Evolutionary conservation across 1,140 invertebrate species (phyloP).

Genomic region (Drosophila subobscura): DNA sequence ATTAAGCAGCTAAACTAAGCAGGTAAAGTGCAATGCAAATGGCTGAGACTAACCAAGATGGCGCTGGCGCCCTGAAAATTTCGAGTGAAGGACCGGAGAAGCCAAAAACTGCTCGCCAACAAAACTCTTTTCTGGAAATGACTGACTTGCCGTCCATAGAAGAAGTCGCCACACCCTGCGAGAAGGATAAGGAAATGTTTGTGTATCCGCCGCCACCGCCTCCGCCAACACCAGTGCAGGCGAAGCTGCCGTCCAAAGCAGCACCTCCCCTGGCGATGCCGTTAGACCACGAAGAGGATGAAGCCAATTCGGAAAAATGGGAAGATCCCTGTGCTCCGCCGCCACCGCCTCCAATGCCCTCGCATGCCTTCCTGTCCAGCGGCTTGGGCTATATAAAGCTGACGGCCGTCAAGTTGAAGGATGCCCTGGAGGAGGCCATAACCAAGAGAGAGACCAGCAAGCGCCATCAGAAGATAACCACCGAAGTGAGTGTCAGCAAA

Average conservation of each 20-base stretch:
- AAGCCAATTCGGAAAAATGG: conserved; percentile 65
- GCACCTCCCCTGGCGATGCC: neutral
- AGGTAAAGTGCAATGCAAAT: conserved; percentile 58
- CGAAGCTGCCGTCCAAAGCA: conserved; percentile 15
- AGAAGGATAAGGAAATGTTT: conserved; percentile 42
- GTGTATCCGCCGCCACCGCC: conserved; percentile 71
- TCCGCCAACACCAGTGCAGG: conserved; percentile 72
- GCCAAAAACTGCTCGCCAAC: conserved; percentile 18
- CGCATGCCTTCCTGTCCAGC: conserved; percentile 10
- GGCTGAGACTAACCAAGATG: conserved; percentile 65
- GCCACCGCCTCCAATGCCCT: conserved; percentile 63
- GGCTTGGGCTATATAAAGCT: conserved; percentile 51
- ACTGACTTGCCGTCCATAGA: conserved; percentile 19
- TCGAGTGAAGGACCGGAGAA: conserved; percentile 28
- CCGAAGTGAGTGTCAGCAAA: conserved; percentile 24
- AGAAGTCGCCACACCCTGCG: conserved; percentile 13
- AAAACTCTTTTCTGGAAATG: conserved; percentile 13
- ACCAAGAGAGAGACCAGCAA: conserved; percentile 61
- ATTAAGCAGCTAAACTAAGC: neutral
- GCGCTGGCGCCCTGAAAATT: conserved; percentile 66
- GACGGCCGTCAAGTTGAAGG: conserved; percentile 60
- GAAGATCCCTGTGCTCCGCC: conserved; percentile 74
- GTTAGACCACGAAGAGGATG: conserved; percentile 61
- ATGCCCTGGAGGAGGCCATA: conserved; percentile 68
- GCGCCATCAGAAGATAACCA: conserved; percentile 16